These are phyloP conservation scores for Brachylomia viminalis DNA, from an alignment of 2,888 invertebrate species.

Conservation along the genomic window DNA sequence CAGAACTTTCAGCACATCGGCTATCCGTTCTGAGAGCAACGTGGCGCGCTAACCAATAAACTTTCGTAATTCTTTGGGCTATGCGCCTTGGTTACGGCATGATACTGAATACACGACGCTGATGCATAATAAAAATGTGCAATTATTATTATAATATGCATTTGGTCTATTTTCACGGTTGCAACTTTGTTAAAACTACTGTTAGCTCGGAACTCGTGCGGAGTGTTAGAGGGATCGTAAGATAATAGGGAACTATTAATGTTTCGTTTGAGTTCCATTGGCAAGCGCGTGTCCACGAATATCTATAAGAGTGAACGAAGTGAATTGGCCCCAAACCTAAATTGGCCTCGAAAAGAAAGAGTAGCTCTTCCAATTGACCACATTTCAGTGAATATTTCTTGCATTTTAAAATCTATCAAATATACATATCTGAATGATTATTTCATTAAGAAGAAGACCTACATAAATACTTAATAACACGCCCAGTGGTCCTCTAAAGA, in stretches of 20 bases:
- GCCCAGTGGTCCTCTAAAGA: background rate
- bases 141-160: background rate
- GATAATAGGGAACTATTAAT: constrained; percentile 18
- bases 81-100: background rate
- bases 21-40: background rate
- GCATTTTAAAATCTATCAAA: background rate
- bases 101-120: background rate
- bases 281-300: constrained; percentile 44
- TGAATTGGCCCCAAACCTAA: background rate
- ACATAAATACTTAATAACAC: background rate
- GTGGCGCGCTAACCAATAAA: background rate
- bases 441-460: background rate
- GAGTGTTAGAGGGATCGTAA: constrained; percentile 1
- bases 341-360: constrained; percentile 6
- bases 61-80: background rate
- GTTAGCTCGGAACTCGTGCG: background rate
- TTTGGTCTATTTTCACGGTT: background rate
- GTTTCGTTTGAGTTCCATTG: constrained; percentile 35
- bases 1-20: background rate
- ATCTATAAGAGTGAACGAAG: constrained; percentile 37
- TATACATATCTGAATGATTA: no score
- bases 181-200: background rate
- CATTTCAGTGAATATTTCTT: no score
- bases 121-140: background rate
- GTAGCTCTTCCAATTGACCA: background rate